phyloP scores from a whole-genome alignment of 2,113 vertebrate genomes.

The Rana temporaria region DNA sequence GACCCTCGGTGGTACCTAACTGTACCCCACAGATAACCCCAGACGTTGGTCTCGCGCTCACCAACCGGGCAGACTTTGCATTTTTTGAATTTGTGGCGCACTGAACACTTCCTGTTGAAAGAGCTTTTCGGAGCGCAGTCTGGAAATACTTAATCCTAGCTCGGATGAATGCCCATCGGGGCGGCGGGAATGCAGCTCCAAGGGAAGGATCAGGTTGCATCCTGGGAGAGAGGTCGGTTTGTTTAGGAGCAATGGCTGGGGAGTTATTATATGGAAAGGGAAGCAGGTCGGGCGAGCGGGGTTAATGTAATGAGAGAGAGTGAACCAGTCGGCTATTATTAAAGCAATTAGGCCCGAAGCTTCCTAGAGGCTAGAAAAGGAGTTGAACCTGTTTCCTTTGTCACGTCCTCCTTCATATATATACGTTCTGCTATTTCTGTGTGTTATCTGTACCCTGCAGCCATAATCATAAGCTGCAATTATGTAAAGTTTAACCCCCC shows the following conservation, averaged over 20 bases:
- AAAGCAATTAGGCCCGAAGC: neutral
- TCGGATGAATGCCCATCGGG: conserved; percentile 7
- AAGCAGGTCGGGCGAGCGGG: neutral
- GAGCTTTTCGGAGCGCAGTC: neutral
- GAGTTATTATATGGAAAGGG: conserved; percentile 1
- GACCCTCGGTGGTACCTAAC: no score
- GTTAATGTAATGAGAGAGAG: conserved; percentile 26
- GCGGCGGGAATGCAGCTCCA: neutral
- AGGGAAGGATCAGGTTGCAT: conserved; percentile 13
- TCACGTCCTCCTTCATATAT: no score
- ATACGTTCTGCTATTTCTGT: no score
- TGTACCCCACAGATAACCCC: no score
- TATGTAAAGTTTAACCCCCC: no score
- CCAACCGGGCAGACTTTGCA: neutral
- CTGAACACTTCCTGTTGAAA: neutral
- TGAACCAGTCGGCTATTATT: neutral
- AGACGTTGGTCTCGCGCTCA: no score
- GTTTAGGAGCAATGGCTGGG: conserved; percentile 14
- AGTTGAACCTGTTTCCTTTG: neutral
- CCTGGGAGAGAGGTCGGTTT: neutral
- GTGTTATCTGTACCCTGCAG: no score
- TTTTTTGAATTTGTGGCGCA: conserved; percentile 25
- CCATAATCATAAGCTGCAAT: no score
- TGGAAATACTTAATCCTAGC: conserved; percentile 32
- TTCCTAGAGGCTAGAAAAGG: neutral